Base-by-base conservation (phyloP, 2,113 vertebrate genomes). In the Ptilonorhynchus violaceus region DNA sequence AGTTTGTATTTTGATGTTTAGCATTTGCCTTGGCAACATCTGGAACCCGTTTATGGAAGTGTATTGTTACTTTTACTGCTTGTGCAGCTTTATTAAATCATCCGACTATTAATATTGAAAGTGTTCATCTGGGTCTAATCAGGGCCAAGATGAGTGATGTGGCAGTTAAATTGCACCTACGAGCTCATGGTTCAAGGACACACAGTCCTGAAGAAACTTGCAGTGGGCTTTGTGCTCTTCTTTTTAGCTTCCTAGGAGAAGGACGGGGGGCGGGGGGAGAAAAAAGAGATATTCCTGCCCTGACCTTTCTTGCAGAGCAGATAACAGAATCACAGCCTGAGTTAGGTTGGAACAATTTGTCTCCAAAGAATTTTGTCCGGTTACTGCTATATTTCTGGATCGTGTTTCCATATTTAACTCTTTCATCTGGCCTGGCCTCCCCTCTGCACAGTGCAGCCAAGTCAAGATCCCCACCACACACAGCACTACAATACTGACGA, bases 111-210 rank as follows among this genome's bases (percentile, higher is more conserved):
- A 96, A 95, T 98, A 97, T 95, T 94, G 95, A 97, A 96, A 96
- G 95, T 94, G 95, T 82, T 98, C 98, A 98, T 98, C 98, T 98
- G 98, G 96, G 97, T 98, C 97, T 97, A 97, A 98, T 99, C 97
- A 98, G 87, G 96, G 93, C 97, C 97, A 97, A 97, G 97, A 97
- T 97, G 97, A 98, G 94, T 98, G 97, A 98, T 98, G 98, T 98
- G 98, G 98, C 98, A 96, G 95, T 89, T 82, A 94, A 96, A 95
- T 39, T 91, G 83, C 70, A 94, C 96, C 94, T 94, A 89, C 17
- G 6, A 97, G 87, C 83, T 95, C 63, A 88, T 81, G 92, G 94
- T 92, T 92, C 93, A 94, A 95, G 96, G 97, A 97, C 97, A 94
- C 80, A 68, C 31, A 62, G 85, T 95, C 88, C 96, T 85, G 52